Evolutionary conservation across 2,113 vertebrate species (phyloP), one percentile per base, ranked within the genome.

Genomic region (Jacana jacana): DNA sequence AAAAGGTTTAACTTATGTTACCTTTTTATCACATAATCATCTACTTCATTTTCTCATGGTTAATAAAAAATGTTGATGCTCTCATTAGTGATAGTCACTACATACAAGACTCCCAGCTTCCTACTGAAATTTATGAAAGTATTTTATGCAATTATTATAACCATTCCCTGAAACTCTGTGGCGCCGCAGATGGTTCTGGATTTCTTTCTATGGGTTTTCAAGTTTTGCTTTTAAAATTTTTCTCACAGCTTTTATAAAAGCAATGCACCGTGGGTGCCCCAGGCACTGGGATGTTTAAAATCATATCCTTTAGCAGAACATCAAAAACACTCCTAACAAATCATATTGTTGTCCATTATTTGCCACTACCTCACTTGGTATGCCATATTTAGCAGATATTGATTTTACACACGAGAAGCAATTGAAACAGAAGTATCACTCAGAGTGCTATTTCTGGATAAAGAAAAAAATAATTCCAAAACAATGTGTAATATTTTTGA

Each of bases 341-440:
- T 91, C 27, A 72, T 70, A 48, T n/a, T 85, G 61, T 44, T 27
- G 73, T 72, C 61, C 39, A 39, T 93, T 94, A 82, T 68, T 93
- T 91, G 73, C 91, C 48, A 76, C 42, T 92, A 31, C 17, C 54
- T 91, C 24, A 31, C 44, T 86, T 64, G 55, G 11, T 69, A 72
- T 55, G 75, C 33, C 52, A 9, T 71, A 79, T 94, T 96, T 94
- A 93, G 85, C 90, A 82, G 52, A 20, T 91, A 95, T 25, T 94
- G 75, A 91, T 96, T 95, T 91, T 88, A 77, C 6, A 69, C 31
- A 33, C 51, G 30, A 72, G 81, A 91, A 82, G 35, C 35, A 72
- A 54, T 40, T 89, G 52, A 86, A 91, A 76, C 22, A 84, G 77
- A 81, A 70, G 31, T 25, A 28, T 48, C 6, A 23, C 35, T 91